phyloP scores from a whole-genome alignment of 2,888 invertebrate species.

The Neria commutata region DNA sequence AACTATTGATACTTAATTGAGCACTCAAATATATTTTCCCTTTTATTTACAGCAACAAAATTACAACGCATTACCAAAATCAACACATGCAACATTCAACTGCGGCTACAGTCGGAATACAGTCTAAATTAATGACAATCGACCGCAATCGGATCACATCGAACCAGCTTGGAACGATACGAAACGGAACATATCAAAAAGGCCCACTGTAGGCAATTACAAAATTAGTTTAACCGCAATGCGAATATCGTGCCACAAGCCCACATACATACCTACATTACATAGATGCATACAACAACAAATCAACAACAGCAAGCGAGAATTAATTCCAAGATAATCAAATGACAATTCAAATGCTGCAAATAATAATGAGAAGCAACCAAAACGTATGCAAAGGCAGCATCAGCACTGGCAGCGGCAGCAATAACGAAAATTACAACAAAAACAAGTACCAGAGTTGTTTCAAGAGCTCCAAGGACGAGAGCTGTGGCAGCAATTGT shows the following conservation, averaged over 20 bases:
- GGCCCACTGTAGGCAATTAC: neutral
- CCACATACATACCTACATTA: neutral
- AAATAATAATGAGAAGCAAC: constrained; percentile 19
- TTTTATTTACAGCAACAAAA: too few species aligned
- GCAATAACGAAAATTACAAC: constrained; percentile 15
- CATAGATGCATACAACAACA: neutral
- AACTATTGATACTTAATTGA: too few species aligned
- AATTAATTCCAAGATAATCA: neutral
- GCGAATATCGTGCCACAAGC: too few species aligned
- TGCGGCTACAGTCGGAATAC: neutral
- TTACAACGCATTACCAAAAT: too few species aligned
- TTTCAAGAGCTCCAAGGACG: constrained; percentile 12
- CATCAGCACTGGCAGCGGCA: constrained; percentile 15
- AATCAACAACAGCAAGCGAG: neutral
- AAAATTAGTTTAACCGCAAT: neutral
- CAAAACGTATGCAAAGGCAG: constrained; percentile 16
- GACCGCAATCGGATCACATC: neutral
- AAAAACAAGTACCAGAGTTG: constrained; percentile 17
- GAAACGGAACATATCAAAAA: constrained; percentile 1
- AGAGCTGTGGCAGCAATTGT: constrained; percentile 13
- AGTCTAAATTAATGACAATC: neutral
- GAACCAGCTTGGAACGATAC: too few species aligned
- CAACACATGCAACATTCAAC: too few species aligned
- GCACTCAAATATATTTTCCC: too few species aligned
- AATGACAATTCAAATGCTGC: constrained; percentile 23